Evolutionary conservation across 2,797 vertebrate species (phyloP).

Genomic region (Gadopsis bispinosus): DNA sequence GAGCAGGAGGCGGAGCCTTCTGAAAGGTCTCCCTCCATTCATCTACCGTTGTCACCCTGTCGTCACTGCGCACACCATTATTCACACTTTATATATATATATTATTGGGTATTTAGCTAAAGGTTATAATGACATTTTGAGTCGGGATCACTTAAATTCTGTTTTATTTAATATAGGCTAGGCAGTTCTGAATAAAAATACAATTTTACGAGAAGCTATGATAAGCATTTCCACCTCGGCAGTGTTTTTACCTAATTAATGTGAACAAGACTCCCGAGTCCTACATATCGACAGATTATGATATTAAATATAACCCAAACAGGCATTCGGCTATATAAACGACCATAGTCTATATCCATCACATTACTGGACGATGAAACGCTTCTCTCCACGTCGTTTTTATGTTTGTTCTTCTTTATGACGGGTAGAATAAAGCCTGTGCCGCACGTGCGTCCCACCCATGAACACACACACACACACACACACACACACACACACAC

Average conservation of each 20-base stretch:
- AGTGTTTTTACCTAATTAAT: constrained; percentile 63
- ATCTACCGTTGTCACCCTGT: constrained; percentile 51
- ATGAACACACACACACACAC: constrained; percentile 46
- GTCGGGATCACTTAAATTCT: constrained; percentile 41
- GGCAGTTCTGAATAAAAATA: constrained; percentile 76
- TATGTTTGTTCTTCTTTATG: neutral
- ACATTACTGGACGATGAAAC: constrained; percentile 66
- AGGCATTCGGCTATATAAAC: constrained; percentile 56
- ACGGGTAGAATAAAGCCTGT: constrained; percentile 49
- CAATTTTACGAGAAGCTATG: constrained; percentile 62
- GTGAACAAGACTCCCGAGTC: constrained; percentile 53
- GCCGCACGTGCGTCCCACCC: constrained; percentile 66
- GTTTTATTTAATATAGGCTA: constrained; percentile 79
- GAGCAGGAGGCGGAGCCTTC: constrained; percentile 84
- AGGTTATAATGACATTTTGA: constrained; percentile 38
- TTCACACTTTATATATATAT: neutral
- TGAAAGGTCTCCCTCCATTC: constrained; percentile 56
- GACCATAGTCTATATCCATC: constrained; percentile 56
- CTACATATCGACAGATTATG: constrained; percentile 60
- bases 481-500: constrained; percentile 54
- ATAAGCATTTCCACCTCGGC: constrained; percentile 47
- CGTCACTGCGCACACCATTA: constrained; percentile 31
- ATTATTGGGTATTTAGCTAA: no score
- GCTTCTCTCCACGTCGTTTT: constrained; percentile 51
- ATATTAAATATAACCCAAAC: constrained; percentile 70